These are phyloP conservation scores for Smithornis capensis DNA, from an alignment of 2,113 vertebrate species.

Conservation along the genomic window DNA sequence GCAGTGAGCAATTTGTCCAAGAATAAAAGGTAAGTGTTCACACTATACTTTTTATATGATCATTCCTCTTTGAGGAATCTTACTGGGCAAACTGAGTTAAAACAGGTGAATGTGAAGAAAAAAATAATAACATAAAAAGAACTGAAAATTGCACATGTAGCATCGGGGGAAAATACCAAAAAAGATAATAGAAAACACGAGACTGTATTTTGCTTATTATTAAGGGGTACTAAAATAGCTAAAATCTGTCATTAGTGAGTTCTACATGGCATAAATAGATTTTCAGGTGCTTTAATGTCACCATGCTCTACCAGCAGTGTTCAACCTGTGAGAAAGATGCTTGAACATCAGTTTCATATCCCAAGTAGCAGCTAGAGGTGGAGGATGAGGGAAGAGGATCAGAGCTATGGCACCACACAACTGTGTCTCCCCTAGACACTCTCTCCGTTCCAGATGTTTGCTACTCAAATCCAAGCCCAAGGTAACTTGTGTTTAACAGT, in stretches of 20 bases:
- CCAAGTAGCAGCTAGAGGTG: neutral
- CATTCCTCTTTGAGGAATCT: neutral
- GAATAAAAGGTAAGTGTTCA: constrained; percentile 32
- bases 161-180: fast-evolving
- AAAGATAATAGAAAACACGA: neutral
- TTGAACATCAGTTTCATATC: neutral
- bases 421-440: fast-evolving
- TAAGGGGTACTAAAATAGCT: neutral
- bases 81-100: neutral
- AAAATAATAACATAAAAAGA: neutral
- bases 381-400: neutral
- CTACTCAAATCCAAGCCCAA: neutral
- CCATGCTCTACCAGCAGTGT: neutral
- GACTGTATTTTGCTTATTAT: neutral
- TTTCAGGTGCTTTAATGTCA: neutral
- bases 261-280: neutral
- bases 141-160: neutral
- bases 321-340: neutral
- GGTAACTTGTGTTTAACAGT: neutral
- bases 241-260: neutral
- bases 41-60: constrained; percentile 12
- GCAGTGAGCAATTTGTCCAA: constrained; percentile 9
- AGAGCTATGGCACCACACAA: neutral
- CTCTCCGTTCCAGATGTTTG: neutral
- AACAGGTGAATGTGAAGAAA: neutral